Conservation (phyloP, 2,113 vertebrate species). For the Acrocephalus arundinaceus region DNA sequence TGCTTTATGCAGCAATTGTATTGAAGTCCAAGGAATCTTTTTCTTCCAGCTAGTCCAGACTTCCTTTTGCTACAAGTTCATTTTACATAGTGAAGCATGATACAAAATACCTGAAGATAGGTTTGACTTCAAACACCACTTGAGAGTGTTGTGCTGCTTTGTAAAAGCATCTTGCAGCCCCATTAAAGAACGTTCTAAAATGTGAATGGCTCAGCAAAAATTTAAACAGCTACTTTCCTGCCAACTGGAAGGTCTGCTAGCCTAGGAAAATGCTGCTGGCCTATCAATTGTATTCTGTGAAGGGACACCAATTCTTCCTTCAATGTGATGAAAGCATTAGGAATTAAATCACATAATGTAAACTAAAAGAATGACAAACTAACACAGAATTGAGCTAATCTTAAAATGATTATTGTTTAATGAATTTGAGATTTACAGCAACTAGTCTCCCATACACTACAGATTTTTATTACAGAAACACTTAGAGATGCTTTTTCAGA, state of each 20-base stretch:
- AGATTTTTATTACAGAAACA: not conserved
- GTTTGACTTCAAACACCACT: not conserved
- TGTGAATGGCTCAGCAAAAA: not conserved
- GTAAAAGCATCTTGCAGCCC: not conserved
- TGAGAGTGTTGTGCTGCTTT: not conserved
- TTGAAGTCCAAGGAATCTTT: not conserved
- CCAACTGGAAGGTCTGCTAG: not conserved
- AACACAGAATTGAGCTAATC: not conserved
- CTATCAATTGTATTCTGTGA: not conserved
- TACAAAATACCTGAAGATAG: not conserved
- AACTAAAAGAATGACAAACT: not conserved
- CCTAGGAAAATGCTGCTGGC: not conserved
- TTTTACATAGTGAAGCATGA: not conserved
- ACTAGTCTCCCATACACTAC: not conserved
- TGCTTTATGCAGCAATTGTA: not conserved
- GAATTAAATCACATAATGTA: not conserved
- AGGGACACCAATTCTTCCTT: not conserved
- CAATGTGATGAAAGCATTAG: not conserved
- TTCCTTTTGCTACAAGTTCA: not conserved
- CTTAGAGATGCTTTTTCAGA: not conserved
- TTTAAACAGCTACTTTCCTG: not conserved
- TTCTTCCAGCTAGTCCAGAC: not conserved
- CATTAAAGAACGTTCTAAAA: not conserved
- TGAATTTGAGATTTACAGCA: not conserved
- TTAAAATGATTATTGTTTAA: not conserved